phyloP scores from a whole-genome alignment of 1,140 invertebrate genomes.

The Drosophila nikananu region DNA sequence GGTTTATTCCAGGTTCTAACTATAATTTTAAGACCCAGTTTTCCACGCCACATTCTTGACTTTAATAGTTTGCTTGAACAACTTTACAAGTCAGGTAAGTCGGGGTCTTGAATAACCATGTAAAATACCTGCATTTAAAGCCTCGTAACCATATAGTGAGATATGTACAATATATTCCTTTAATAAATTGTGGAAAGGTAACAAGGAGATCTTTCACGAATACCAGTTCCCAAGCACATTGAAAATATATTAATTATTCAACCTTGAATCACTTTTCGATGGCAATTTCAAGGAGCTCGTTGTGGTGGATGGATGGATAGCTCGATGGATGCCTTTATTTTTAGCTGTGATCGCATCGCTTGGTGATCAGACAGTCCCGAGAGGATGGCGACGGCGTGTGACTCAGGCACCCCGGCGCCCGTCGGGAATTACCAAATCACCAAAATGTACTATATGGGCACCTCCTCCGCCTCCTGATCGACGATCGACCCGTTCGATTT shows the following conservation, averaged over 20 bases:
- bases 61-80: neutral
- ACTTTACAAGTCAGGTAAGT: neutral
- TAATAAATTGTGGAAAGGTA: conserved; percentile 5
- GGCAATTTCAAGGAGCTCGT: conserved; percentile 24
- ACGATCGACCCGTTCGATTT: conserved; percentile 29
- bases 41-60: neutral
- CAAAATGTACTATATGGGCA: conserved; percentile 8
- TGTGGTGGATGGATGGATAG: neutral
- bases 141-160: neutral
- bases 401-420: conserved; percentile 27
- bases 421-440: conserved; percentile 27
- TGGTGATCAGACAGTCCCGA: conserved; percentile 28
- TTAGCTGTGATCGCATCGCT: conserved; percentile 41
- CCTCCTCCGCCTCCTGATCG: neutral
- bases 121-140: conserved; percentile 2
- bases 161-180: neutral
- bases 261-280: conserved; percentile 31
- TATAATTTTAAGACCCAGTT: neutral
- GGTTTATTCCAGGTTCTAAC: no score
- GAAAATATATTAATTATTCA: conserved; percentile 33
- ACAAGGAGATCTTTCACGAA: neutral
- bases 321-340: conserved; percentile 25
- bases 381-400: conserved; percentile 41
- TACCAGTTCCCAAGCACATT: conserved; percentile 8
- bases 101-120: neutral